These are phyloP conservation scores for Chrysemys picta DNA, from an alignment of 2,113 vertebrate genomes.

Conservation along the genomic window DNA sequence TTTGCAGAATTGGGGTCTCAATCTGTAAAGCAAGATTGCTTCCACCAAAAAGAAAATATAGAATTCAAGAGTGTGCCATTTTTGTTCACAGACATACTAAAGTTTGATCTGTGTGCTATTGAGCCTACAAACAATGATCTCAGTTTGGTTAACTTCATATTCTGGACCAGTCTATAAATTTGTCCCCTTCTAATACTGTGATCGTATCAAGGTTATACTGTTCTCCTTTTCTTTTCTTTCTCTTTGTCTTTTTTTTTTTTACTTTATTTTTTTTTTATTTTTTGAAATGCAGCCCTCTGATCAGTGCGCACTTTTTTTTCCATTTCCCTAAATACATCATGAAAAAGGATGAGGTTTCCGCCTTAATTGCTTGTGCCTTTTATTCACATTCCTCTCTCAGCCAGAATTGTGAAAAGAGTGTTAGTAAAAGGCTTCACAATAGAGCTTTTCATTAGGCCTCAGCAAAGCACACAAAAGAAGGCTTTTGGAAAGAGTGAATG, in stretches of 20 bases:
- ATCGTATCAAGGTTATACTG: conserved; percentile 70
- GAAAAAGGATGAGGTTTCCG: conserved; percentile 88
- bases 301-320: conserved; percentile 76
- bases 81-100: neutral
- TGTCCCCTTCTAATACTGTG: conserved; percentile 47
- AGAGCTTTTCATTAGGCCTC: conserved; percentile 92
- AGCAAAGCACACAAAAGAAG: conserved; percentile 87
- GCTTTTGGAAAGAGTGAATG: conserved; percentile 89
- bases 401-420: conserved; percentile 88
- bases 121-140: conserved; percentile 58
- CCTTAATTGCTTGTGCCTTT: conserved; percentile 91
- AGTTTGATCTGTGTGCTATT: conserved; percentile 35
- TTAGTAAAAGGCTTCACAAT: conserved; percentile 94
- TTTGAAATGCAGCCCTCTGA: conserved; percentile 75
- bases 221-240: conserved; percentile 56
- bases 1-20: conserved; percentile 13
- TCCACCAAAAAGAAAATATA: neutral
- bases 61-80: conserved; percentile 28
- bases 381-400: conserved; percentile 87
- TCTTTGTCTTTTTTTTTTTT: conserved; percentile 44
- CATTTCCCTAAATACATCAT: conserved; percentile 84
- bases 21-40: conserved; percentile 11
- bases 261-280: neutral
- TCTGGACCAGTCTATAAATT: conserved; percentile 66
- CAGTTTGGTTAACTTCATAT: conserved; percentile 72